phyloP scores from a whole-genome alignment of 2,113 vertebrate species.

The Nibea coibor region DNA sequence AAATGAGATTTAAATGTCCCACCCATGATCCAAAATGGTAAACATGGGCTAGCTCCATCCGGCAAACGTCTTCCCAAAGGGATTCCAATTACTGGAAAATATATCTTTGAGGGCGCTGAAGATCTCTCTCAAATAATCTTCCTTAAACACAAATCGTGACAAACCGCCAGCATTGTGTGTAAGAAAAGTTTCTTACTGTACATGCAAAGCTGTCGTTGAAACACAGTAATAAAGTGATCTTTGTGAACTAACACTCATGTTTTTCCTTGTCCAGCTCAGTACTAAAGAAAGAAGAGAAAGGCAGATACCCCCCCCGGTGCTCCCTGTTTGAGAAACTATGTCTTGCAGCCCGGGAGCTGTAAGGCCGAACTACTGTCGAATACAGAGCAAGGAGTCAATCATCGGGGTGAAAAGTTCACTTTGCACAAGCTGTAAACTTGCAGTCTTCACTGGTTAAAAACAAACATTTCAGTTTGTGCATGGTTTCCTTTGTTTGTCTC shows the following conservation, averaged over 20 bases:
- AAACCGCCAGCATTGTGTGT: no score
- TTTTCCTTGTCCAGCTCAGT: neutral
- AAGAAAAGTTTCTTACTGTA: no score
- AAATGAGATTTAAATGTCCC: slow-evolving; percentile 31
- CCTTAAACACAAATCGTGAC: no score
- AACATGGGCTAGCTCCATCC: slow-evolving; percentile 5
- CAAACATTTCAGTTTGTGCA: slow-evolving; percentile 1
- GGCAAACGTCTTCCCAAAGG: neutral
- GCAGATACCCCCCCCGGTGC: slow-evolving; percentile 13
- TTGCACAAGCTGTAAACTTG: slow-evolving; percentile 24
- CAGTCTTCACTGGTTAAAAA: neutral
- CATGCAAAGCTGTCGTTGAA: neutral
- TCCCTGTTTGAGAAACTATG: slow-evolving; percentile 26
- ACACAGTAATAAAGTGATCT: neutral
- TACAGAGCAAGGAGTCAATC: slow-evolving; percentile 30
- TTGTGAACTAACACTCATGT: neutral
- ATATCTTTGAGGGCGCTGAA: neutral
- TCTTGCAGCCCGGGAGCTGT: slow-evolving; percentile 5
- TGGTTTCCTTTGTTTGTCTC: no score
- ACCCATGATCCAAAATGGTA: slow-evolving; percentile 25
- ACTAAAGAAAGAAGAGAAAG: slow-evolving; percentile 1
- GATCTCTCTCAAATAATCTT: neutral
- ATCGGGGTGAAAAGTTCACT: slow-evolving; percentile 41
- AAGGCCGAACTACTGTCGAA: slow-evolving; percentile 9
- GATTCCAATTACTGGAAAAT: neutral